Percentiles rank a stretch among this genome's conserved stretches.
These are phyloP conservation scores for Drosophila grimshawi DNA, from an alignment of 1,140 invertebrate species.

Conservation along the genomic window DNA sequence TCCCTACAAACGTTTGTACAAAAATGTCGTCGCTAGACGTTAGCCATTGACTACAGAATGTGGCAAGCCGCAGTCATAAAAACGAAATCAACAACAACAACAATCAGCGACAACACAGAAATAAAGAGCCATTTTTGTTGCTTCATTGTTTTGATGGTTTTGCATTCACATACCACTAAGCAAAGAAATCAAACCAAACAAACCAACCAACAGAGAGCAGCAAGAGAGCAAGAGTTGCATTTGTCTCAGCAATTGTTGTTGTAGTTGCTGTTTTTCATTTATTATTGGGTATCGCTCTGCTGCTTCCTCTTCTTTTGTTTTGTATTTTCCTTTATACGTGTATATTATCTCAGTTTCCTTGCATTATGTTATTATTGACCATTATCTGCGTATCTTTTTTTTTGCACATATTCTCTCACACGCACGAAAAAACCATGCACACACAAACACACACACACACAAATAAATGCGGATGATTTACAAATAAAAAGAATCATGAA, in stretches of 20 bases:
- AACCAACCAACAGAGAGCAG: constrained; percentile 6
- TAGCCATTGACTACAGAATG: constrained; percentile 25
- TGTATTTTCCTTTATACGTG: neutral
- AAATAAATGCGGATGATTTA: too few species aligned
- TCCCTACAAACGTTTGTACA: neutral
- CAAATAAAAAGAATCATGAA: too few species aligned
- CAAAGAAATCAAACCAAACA: constrained; percentile 14
- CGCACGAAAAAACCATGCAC: neutral
- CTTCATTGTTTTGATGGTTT: constrained; percentile 22
- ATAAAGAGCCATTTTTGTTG: constrained; percentile 42
- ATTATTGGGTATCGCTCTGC: constrained; percentile 4
- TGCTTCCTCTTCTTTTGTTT: constrained; percentile 3
- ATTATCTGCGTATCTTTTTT: constrained; percentile 31
- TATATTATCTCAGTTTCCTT: constrained; percentile 19
- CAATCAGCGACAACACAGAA: neutral
- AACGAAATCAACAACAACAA: neutral
- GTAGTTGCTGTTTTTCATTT: constrained; percentile 1
- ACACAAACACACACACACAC: too few species aligned
- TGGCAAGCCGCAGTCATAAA: constrained; percentile 3
- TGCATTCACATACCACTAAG: constrained; percentile 32
- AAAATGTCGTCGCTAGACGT: constrained; percentile 26
- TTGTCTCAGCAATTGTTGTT: constrained; percentile 11
- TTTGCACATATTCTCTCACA: neutral
- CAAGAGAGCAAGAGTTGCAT: constrained; percentile 24
- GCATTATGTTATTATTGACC: constrained; percentile 21